A percentile compares a stretch with the other conserved stretches of the same genome.
These are phyloP conservation scores for Austrolebias charrua DNA, from an alignment of 2,797 vertebrate species.

Conservation along the genomic window DNA sequence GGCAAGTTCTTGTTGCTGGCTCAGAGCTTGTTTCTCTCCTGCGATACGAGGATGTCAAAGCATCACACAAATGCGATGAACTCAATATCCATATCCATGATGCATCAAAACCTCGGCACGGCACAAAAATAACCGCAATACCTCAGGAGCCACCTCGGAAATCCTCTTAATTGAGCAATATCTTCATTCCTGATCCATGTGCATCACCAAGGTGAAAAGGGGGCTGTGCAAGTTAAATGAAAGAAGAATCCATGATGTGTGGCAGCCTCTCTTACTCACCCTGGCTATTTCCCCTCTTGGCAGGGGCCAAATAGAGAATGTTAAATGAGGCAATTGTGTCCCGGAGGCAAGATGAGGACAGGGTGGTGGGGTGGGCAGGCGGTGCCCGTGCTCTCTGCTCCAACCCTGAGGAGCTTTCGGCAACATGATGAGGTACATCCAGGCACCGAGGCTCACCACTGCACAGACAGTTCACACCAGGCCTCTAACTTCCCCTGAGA, in stretches of 20 bases:
- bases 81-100: conserved; percentile 76
- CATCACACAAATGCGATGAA: conserved; percentile 63
- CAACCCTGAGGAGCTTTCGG: conserved; percentile 71
- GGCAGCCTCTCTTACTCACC: conserved; percentile 74
- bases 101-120: conserved; percentile 67
- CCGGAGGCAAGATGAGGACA: conserved; percentile 73
- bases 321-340: conserved; percentile 86
- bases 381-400: conserved; percentile 70
- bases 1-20: conserved; percentile 40
- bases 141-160: conserved; percentile 66
- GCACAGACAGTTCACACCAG: conserved; percentile 51
- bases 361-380: conserved; percentile 42
- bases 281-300: conserved; percentile 80
- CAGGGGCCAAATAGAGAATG: conserved; percentile 83
- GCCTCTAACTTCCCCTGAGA: conserved; percentile 36
- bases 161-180: conserved; percentile 80
- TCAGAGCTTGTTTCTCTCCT: conserved; percentile 40
- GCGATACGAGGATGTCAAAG: conserved; percentile 59
- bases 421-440: conserved; percentile 68
- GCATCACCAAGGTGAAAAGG: conserved; percentile 79
- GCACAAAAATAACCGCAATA: conserved; percentile 66
- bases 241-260: conserved; percentile 82
- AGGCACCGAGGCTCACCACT: conserved; percentile 48
- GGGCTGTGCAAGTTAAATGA: conserved; percentile 78
- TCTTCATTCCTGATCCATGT: conserved; percentile 70